Conservation (phyloP, 2,113 vertebrate species). For the Osmerus eperlanus region DNA sequence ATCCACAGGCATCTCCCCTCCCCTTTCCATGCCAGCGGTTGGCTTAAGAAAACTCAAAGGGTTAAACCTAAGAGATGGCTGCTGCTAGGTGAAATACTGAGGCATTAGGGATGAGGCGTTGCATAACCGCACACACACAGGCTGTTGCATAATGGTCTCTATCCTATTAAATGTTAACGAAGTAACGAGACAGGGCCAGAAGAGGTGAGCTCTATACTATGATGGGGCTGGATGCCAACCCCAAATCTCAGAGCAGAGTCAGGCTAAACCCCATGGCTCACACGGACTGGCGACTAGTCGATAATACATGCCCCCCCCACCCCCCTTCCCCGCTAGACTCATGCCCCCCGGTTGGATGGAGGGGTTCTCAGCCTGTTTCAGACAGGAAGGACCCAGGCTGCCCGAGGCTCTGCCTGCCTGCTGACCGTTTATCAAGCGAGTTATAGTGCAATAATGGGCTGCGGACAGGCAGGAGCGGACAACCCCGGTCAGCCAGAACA, state of each 20-base stretch:
- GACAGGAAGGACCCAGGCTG: conserved; percentile 18
- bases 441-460: conserved; percentile 70
- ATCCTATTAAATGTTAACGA: conserved; percentile 66
- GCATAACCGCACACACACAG: conserved; percentile 41
- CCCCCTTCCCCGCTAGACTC: neutral
- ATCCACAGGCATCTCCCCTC: neutral
- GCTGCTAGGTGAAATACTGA: conserved; percentile 30
- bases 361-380: neutral
- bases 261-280: too few species aligned
- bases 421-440: conserved; percentile 51
- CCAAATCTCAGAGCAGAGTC: too few species aligned
- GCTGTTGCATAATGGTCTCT: conserved; percentile 63
- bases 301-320: too few species aligned
- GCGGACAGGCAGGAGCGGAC: conserved; percentile 68
- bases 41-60: conserved; percentile 2
- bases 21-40: neutral
- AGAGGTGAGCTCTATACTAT: too few species aligned
- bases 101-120: conserved; percentile 38
- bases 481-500: conserved; percentile 56
- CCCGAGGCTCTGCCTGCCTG: conserved; percentile 33
- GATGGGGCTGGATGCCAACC: too few species aligned
- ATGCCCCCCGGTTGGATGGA: neutral
- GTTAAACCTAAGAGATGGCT: conserved; percentile 34
- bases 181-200: conserved; percentile 42
- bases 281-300: too few species aligned